A percentile compares a stretch with the other conserved stretches of the same genome.
Evolutionary conservation across 1,140 invertebrate species (phyloP).

Genomic region (Druon quercuslanigerum): DNA sequence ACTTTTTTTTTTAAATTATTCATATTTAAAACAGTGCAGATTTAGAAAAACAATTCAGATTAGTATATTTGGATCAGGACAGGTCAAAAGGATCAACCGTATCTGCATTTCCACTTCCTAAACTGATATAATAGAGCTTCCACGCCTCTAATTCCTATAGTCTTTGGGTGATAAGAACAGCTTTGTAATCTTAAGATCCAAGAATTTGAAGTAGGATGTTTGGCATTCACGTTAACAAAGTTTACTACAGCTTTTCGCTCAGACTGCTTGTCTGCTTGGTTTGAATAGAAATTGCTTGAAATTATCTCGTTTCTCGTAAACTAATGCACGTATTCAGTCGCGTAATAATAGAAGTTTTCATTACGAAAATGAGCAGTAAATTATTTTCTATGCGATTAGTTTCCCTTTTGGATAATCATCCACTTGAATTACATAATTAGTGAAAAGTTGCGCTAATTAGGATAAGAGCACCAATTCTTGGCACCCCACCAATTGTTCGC

Average conservation of each 20-base stretch:
- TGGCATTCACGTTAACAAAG: not conserved
- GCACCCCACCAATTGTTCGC: too few species aligned
- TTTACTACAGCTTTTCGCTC: not conserved
- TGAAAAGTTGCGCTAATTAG: not conserved
- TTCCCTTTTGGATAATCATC: not conserved
- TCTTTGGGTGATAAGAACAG: too few species aligned
- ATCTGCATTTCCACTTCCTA: too few species aligned
- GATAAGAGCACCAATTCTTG: too few species aligned
- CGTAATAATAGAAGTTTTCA: not conserved
- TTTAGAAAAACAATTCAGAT: too few species aligned
- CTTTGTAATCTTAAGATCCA: not conserved
- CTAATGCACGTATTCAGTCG: not conserved
- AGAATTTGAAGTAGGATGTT: not conserved
- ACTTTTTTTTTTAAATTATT: too few species aligned
- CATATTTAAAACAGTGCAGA: too few species aligned
- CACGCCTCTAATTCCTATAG: too few species aligned
- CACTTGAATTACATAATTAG: not conserved
- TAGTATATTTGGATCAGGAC: too few species aligned
- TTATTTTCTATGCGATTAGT: not conserved
- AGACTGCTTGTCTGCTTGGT: not conserved
- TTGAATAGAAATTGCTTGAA: slow-evolving; percentile 42
- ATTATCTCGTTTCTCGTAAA: slow-evolving; percentile 34
- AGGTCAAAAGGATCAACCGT: too few species aligned
- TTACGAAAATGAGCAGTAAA: not conserved
- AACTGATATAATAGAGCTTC: too few species aligned